Evolutionary conservation across 2,888 invertebrate species (phyloP), one percentile per base, ranked within the genome.

Genomic region (Arrhopalites spinosus): DNA sequence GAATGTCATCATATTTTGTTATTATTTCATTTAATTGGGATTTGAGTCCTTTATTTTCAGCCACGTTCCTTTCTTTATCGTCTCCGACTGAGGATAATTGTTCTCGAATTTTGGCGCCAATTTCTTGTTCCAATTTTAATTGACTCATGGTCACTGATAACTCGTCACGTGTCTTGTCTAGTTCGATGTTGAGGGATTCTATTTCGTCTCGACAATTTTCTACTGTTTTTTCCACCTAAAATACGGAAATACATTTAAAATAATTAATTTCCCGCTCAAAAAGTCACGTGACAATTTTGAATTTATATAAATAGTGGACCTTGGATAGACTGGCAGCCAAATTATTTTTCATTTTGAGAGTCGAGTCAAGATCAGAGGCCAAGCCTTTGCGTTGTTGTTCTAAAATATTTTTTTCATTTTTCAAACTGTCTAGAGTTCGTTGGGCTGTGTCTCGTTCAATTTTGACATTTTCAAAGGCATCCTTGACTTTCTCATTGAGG

Each of bases 391-490:
- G 72, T 79, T 87, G 87, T 84, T 93, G 90, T 83, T 93, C 93
- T 77, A 94, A 87, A 83, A 91, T 90, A 83, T 91, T 91, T 85
- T 93, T 94, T 83, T 95, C 96, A 50, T 89, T 88, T 83, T 93
- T 89, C 36, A 93, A 87, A 15, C 89, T 87, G 83, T 96, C 96
- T 78, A 95, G 86, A 8, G 91, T 90, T 85, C 95, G 92, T 85
- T 93, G 93, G 78, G 95, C 86, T 59, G 90, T 89, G 79, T 94
- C 94, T 82, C 91, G 90, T 84, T 95, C 95, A 86, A 94, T 93
- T 7, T 88, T 85, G 47, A 93, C 85, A 83, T 93, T 92, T 73
- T 91, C 91, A 70, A 92, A 87, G 81, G 93, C 92, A 0, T 91
- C 88, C 78, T 36, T 36, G 36, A 36, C 36, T 36, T 89, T 86